These are phyloP conservation scores for Hypomecis atomaria DNA, from an alignment of 2,888 invertebrate species.

Conservation along the genomic window DNA sequence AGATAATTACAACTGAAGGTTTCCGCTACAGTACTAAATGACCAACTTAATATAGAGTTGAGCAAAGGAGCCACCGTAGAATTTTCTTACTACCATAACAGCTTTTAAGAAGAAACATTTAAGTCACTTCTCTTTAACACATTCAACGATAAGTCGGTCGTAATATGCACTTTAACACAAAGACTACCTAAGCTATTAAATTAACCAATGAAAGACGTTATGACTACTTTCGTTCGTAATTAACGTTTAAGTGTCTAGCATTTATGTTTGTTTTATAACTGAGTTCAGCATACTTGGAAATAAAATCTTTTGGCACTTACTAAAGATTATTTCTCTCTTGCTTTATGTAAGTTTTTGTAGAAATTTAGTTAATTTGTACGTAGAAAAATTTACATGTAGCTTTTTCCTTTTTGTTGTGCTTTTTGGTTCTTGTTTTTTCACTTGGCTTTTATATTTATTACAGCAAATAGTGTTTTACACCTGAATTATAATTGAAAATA, in stretches of 20 bases:
- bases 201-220: slow-evolving; percentile 59
- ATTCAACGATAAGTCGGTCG: too few relatives aligned
- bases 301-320: not conserved
- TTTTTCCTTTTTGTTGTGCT: too few relatives aligned
- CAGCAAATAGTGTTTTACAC: not conserved
- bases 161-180: too few relatives aligned
- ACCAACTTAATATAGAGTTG: too few relatives aligned
- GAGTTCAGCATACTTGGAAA: not conserved
- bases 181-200: slow-evolving; percentile 51
- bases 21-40: too few relatives aligned
- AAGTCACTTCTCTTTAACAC: too few relatives aligned
- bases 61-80: too few relatives aligned
- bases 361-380: not conserved
- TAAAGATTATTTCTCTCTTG: not conserved
- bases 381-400: not conserved
- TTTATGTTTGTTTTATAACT: slow-evolving; percentile 3
- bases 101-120: too few relatives aligned
- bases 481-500: not conserved
- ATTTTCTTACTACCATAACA: too few relatives aligned
- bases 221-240: slow-evolving; percentile 58
- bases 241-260: slow-evolving; percentile 46
- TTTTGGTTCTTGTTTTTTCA: too few relatives aligned
- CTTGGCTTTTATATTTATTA: too few relatives aligned
- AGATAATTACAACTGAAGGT: too few relatives aligned
- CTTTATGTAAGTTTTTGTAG: not conserved